Evolutionary conservation across 2,888 invertebrate species (phyloP).

Genomic region (Drosophila flavopinicola): DNA sequence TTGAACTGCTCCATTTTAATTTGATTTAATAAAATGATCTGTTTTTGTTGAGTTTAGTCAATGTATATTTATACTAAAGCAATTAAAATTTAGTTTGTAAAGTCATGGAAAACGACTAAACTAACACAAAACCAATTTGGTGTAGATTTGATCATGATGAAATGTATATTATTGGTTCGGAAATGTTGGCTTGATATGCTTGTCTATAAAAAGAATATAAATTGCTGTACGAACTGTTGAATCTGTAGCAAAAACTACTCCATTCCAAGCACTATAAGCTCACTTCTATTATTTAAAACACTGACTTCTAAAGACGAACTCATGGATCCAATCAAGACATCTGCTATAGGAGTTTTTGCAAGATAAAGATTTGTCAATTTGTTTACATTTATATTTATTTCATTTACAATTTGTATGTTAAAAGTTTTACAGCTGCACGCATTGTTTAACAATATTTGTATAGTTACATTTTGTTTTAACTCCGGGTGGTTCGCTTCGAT

Average conservation of each 20-base stretch:
- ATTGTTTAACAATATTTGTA: conserved; percentile 78
- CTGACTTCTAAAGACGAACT: too few relatives aligned
- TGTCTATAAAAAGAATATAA: background rate
- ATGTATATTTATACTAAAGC: too few relatives aligned
- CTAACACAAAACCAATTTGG: too few relatives aligned
- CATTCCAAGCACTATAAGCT: too few relatives aligned
- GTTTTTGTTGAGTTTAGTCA: background rate
- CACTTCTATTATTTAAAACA: too few relatives aligned
- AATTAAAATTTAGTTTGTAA: too few relatives aligned
- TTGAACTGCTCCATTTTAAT: background rate
- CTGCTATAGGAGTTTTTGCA: background rate
- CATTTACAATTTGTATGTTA: conserved; percentile 75
- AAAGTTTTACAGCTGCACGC: conserved; percentile 79
- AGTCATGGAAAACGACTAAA: too few relatives aligned
- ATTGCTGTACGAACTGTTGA: background rate
- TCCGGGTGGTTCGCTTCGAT: conserved; percentile 47
- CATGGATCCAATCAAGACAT: too few relatives aligned
- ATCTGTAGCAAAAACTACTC: too few relatives aligned
- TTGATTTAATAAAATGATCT: background rate
- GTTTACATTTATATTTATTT: conserved; percentile 75
- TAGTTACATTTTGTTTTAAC: conserved; percentile 37
- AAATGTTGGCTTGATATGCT: too few relatives aligned
- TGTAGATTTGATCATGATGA: too few relatives aligned
- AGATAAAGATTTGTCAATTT: background rate
- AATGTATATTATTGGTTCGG: too few relatives aligned